phyloP scores from a whole-genome alignment of 2,113 vertebrate species.

The Sebastes schlegelii region DNA sequence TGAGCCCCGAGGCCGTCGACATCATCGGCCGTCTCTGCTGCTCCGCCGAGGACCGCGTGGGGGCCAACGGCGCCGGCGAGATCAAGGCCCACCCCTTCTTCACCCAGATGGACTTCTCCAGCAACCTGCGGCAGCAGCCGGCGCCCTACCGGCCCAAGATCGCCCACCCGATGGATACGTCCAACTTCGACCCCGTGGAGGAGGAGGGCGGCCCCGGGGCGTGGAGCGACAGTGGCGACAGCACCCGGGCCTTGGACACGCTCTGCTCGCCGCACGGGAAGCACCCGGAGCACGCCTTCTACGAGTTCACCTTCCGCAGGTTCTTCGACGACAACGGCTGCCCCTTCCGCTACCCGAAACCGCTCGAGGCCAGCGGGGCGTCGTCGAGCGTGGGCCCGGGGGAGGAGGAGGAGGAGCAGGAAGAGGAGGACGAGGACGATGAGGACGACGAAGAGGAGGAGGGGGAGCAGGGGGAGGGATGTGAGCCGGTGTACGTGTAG shows the following conservation, averaged over 20 bases:
- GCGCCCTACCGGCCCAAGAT: slow-evolving; percentile 97
- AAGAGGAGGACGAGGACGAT: slow-evolving; percentile 48
- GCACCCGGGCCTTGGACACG: slow-evolving; percentile 89
- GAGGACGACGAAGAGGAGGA: slow-evolving; percentile 75
- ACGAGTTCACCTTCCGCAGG: slow-evolving; percentile 97
- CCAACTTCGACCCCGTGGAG: slow-evolving; percentile 98
- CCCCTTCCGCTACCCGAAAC: slow-evolving; percentile 95
- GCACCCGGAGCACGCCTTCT: slow-evolving; percentile 97
- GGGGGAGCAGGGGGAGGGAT: slow-evolving; percentile 88
- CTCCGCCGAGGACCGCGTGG: slow-evolving; percentile 92
- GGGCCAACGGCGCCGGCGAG: slow-evolving; percentile 92
- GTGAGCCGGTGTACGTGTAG: slow-evolving; percentile 98
- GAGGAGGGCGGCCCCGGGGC: slow-evolving; percentile 90
- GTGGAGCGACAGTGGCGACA: slow-evolving; percentile 91
- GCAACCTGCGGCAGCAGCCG: slow-evolving; percentile 93
- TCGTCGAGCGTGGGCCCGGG: slow-evolving; percentile 50
- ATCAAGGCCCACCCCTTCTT: slow-evolving; percentile 97
- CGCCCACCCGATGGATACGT: slow-evolving; percentile 98
- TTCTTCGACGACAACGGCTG: slow-evolving; percentile 99
- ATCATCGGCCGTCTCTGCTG: slow-evolving; percentile 96
- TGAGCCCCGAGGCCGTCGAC: slow-evolving; percentile 93
- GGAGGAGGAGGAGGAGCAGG: slow-evolving; percentile 60
- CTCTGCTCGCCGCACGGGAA: slow-evolving; percentile 89
- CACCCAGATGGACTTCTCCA: slow-evolving; percentile 91
- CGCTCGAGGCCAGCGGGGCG: slow-evolving; percentile 79